Percentiles rank a stretch among this genome's conserved stretches.
Conservation (phyloP, 2,797 vertebrate species). For the Kryptopterus vitreolus region DNA sequence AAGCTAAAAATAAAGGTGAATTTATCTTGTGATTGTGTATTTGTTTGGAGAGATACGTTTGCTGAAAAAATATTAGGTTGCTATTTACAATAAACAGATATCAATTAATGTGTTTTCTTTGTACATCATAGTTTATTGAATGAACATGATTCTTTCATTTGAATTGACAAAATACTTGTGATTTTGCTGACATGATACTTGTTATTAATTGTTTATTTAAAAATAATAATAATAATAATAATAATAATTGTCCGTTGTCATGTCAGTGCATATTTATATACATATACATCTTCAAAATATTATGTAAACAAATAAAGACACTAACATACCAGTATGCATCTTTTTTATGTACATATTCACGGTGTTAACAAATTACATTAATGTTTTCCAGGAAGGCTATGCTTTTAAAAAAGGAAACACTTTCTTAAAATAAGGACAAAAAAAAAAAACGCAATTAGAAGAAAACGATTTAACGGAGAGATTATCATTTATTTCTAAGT, state of each 20-base stretch:
- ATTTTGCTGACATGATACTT: neutral
- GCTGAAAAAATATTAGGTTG: neutral
- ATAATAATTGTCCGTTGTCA: neutral
- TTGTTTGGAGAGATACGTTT: neutral
- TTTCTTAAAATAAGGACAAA: neutral
- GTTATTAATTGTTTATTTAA: neutral
- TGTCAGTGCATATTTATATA: neutral
- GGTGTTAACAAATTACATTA: neutral
- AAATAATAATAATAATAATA: neutral
- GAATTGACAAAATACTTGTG: neutral
- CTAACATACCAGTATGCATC: neutral
- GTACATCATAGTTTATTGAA: too few species aligned
- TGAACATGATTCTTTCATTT: neutral
- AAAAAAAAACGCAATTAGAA: too few species aligned
- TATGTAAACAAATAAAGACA: neutral
- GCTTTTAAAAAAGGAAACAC: neutral
- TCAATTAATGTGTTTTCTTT: neutral
- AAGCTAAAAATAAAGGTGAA: neutral
- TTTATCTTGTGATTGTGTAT: neutral
- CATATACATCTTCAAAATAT: neutral
- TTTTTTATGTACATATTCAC: neutral
- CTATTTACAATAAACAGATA: neutral
- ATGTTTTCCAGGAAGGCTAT: neutral
- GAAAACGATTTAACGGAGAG: neutral
- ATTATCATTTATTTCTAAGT: neutral